Base-by-base conservation (phyloP, 1,140 invertebrate species). In the Phthorimaea operculella region DNA sequence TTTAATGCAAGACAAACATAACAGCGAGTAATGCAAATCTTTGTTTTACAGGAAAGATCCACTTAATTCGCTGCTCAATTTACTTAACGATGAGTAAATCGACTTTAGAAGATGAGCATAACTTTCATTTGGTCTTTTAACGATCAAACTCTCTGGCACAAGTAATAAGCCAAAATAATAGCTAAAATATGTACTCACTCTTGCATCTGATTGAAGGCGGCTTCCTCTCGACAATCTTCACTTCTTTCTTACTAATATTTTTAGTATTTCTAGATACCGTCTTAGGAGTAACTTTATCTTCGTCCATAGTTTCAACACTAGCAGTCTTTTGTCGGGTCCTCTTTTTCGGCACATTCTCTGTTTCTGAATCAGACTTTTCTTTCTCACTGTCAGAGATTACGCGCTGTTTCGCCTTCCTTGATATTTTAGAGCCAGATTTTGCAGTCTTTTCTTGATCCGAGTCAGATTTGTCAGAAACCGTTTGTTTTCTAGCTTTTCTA, bases 171-270 rank as follows among this genome's bases (percentile, higher is more conserved):
- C 10, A 39, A 39, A 39, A 39, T 39, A 39, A 39, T n/a, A n/a
- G n/a, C n/a, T 28, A 39, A 39, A 39, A 39, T 39, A 28, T 9
- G 36, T 54, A 68, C 69, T 65, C 60, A 65, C 63, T 68, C 57
- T 57, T 59, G 14, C 49, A 47, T 62, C 61, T 70, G 21, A 44
- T 10, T 51, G 60, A 44, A 28, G 55, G 51, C 11, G 21, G 48
- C 48, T 53, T 57, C 58, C 9, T 36, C 45, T 67, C 61, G 47
- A 57, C 36, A 56, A 49, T 68, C 54, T 54, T 45, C 42, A 54
- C 55, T 54, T 61, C 21, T 51, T 60, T 66, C 14, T 36, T 59
- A 16, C 36, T 11, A 44, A 56, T 33, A 42, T 39, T 60, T 58
- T 56, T 63, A 6, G 42, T 61, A 49, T 52, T 50, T 54, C 55